Base-by-base conservation (phyloP, 1,140 invertebrate genomes). In the Pseudobourletiella spinata region DNA sequence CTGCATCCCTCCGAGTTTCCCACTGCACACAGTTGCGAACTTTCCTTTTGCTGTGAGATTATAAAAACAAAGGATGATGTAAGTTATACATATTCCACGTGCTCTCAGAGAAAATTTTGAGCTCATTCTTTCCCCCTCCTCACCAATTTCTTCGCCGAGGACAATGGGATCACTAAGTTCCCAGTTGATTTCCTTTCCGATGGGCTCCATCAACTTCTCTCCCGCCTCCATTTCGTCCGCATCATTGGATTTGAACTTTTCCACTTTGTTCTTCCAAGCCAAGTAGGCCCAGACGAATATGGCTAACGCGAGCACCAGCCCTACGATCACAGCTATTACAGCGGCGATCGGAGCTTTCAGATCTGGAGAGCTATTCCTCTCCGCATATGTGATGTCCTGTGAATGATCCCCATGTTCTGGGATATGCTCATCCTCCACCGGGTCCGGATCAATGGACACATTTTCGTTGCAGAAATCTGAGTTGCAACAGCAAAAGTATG, bases 21-120 rank as follows among this genome's bases (percentile, higher is more conserved):
- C 65, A 6, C 25, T 35, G 43, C 52, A 67, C 6, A 70, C 63
- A 3, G 59, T 55, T 18, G 52, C 68, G 56, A 65, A 69, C 26
- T 66, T 70, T 15, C 65, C 68, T 20, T 60, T 66, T 3, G 61
- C 67, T 61, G 29, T 1, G 22, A 61, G 48, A 55, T 42, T 14
- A 43, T 46, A n/a, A 39, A 55, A 50, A 44, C 16, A 32, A 57
- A 30, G 3, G 26, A 51, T 3, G 16, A 4, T 11, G 24, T 51
- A 8, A 44, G 29, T 26, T 26, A 20, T 11, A 42, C 18, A 51
- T 56, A n/a, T n/a, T n/a, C n/a, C n/a, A n/a, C n/a, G n/a, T n/a
- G n/a, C n/a, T n/a, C n/a, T n/a, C n/a, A n/a, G n/a, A n/a, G n/a
- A n/a, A n/a, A n/a, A n/a, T n/a, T n/a, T n/a, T n/a, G n/a, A n/a